phyloP scores from a whole-genome alignment of 2,113 vertebrate species.

The Colius striatus region DNA sequence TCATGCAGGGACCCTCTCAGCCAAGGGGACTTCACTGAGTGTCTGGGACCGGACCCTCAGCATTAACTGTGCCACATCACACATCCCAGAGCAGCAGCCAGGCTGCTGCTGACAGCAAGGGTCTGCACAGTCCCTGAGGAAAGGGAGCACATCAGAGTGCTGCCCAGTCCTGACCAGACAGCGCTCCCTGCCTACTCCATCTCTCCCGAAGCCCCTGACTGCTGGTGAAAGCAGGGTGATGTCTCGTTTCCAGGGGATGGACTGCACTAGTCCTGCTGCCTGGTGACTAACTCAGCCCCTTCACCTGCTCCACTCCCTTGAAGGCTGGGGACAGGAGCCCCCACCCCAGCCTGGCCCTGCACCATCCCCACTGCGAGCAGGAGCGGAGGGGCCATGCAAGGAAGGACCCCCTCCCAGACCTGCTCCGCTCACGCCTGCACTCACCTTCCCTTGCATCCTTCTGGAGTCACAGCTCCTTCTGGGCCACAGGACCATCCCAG shows the following conservation, averaged over 20 bases:
- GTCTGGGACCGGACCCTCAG: not conserved
- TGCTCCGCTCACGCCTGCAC: not conserved
- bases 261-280: not conserved
- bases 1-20: not conserved
- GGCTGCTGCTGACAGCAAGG: not conserved
- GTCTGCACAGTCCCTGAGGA: not conserved
- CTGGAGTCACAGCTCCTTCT: not conserved
- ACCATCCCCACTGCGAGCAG: accelerated
- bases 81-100: not conserved
- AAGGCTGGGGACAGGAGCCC: no score
- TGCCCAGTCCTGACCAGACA: not conserved
- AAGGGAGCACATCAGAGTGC: not conserved
- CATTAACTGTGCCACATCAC: not conserved
- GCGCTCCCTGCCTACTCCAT: not conserved
- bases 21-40: not conserved
- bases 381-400: not conserved
- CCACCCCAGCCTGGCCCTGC: not conserved
- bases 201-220: not conserved
- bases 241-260: not conserved
- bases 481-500: not conserved
- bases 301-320: not conserved
- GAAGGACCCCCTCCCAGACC: not conserved
- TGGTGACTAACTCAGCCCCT: not conserved
- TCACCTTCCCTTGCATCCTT: not conserved
- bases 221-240: accelerated